These are phyloP conservation scores for Cetonia aurata DNA, from an alignment of 2,888 invertebrate species.

Conservation along the genomic window DNA sequence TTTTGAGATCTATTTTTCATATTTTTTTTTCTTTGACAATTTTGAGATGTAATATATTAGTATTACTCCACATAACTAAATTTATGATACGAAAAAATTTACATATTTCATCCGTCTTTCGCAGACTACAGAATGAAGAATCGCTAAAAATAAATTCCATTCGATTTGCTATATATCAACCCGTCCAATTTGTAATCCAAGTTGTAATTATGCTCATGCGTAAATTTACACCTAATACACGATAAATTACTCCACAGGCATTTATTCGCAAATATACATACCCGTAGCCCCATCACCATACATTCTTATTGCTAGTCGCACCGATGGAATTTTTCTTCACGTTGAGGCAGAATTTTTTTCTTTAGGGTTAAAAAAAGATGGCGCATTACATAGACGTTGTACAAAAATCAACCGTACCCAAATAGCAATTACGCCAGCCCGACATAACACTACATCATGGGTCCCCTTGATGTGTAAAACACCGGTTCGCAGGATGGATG, in stretches of 20 bases:
- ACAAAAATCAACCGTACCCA: constrained; percentile 49
- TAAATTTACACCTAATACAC: constrained; percentile 60
- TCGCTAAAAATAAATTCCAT: background rate
- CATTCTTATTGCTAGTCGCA: constrained; percentile 18
- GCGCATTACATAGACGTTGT: constrained; percentile 41
- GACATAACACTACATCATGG: constrained; percentile 64
- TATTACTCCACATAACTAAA: too few relatives aligned
- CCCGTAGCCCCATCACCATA: constrained; percentile 41
- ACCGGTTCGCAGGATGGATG: constrained; percentile 56
- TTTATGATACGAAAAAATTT: too few relatives aligned
- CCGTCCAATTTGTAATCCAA: constrained; percentile 17
- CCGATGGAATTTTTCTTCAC: constrained; percentile 11
- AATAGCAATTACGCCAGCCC: constrained; percentile 58
- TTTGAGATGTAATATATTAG: too few relatives aligned
- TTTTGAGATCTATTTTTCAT: too few relatives aligned
- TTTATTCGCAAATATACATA: constrained; percentile 17
- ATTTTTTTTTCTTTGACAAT: too few relatives aligned
- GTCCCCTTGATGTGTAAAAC: constrained; percentile 63
- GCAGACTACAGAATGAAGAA: too few relatives aligned
- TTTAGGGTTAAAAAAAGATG: constrained; percentile 40
- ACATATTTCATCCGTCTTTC: too few relatives aligned
- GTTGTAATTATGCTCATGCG: constrained; percentile 55
- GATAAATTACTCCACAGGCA: constrained; percentile 55
- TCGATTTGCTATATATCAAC: constrained; percentile 21
- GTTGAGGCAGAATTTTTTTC: background rate